Evolutionary conservation across 2,113 vertebrate species (phyloP), one percentile per base, ranked within the genome.

Genomic region (Perca flavescens): DNA sequence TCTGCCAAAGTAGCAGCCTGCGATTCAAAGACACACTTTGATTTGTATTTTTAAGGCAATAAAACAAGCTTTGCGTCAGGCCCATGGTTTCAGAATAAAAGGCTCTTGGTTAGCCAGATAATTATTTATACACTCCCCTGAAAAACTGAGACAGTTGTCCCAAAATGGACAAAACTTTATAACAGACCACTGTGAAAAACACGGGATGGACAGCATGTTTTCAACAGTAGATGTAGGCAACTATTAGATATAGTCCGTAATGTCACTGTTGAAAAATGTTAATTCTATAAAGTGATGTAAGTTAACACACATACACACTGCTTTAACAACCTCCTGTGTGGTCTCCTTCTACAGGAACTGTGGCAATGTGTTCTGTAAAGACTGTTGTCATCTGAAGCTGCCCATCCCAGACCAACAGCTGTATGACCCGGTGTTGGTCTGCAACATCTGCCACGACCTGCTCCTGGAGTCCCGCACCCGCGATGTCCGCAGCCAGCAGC

Each of bases 351-450:
- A 74, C 87, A 99, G 98, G 94, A 99, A 98, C 92, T 99, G 98
- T 85, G 98, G 98, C 81, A 99, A 99, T 3, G 97, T 99, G 75
- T 99, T 99, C 92, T 99, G 98, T 95, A 98, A 97, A 83, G 95
- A 95, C 92, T 99, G 98, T 94, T 99, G 98, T 87, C 96, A 99
- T 63, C 95, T 98, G 94, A 99, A 98, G 96, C 93, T 99, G 89
- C 98, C 98, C 93, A 99, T 99, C 94, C 98, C 98, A 3, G 98
- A 99, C 86, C 97, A 99, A 94, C 98, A 99, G 94, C 94, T 99
- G 66, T 98, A 99, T 2, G 97, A 99, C 92, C 96, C 97, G 1
- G 98, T 98, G 88, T 95, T 99, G 15, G 97, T 99, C 86, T 99
- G 98, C 95, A 98, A 97, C 95, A 95, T 95, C 87, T 99, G 98